These are phyloP conservation scores for Caenorhabditis brenneri DNA, from an alignment of 1,140 invertebrate genomes.

Conservation along the genomic window DNA sequence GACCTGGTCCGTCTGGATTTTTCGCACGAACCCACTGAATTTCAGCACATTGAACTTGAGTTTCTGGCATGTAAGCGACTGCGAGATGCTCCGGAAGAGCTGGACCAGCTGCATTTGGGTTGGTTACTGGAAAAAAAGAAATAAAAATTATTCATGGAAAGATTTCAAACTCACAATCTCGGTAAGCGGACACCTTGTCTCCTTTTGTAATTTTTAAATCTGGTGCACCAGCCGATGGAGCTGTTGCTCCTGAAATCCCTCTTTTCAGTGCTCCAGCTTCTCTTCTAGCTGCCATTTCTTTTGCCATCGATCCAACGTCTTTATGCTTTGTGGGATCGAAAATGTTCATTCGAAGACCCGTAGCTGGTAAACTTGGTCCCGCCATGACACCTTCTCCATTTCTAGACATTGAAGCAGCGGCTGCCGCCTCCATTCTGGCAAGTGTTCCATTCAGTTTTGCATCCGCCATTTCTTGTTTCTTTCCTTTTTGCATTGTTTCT, in stretches of 20 bases:
- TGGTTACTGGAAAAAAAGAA: not conserved
- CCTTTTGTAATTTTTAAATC: not conserved
- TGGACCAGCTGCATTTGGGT: not conserved
- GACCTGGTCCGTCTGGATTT: not conserved
- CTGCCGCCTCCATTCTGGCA: constrained; percentile 8
- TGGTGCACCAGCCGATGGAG: not conserved
- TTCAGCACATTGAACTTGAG: not conserved
- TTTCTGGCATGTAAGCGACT: constrained; percentile 1
- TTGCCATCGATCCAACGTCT: not conserved
- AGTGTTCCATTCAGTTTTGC: constrained; percentile 12
- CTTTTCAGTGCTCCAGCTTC: not conserved
- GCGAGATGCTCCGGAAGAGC: constrained; percentile 19
- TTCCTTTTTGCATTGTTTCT: constrained; percentile 21
- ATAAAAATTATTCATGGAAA: not conserved
- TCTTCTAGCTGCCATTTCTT: not conserved
- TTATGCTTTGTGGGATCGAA: constrained; percentile 14
- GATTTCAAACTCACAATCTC: constrained; percentile 6
- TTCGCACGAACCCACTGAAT: not conserved
- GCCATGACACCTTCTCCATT: not conserved
- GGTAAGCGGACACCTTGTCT: not conserved
- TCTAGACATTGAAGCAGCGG: not conserved
- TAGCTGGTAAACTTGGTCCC: constrained; percentile 1
- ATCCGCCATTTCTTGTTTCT: constrained; percentile 2
- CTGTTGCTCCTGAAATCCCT: too few species aligned
- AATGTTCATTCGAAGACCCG: constrained; percentile 10